These are phyloP conservation scores for Aleadryas rufinucha DNA, from an alignment of 2,113 vertebrate genomes.

Conservation along the genomic window DNA sequence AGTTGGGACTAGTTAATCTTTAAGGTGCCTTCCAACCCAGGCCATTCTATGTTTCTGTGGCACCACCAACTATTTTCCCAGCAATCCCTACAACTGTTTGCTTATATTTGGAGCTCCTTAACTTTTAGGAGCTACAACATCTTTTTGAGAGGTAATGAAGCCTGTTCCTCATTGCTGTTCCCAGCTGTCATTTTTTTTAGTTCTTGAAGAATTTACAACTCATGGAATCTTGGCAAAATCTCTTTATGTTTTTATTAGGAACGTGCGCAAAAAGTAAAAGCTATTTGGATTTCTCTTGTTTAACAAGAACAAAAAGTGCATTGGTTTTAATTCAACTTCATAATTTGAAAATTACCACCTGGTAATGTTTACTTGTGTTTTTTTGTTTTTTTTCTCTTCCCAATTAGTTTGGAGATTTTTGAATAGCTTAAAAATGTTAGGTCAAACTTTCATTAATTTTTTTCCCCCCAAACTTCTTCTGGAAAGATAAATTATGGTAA, in stretches of 20 bases:
- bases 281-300: not conserved
- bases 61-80: not conserved
- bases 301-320: not conserved
- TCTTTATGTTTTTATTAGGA: not conserved
- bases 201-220: not conserved
- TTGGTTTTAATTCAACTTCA: not conserved
- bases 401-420: not conserved
- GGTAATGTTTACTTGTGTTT: not conserved
- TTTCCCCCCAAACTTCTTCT: fast-evolving
- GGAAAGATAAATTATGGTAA: not conserved
- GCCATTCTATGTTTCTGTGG: not conserved
- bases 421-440: fast-evolving
- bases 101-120: not conserved
- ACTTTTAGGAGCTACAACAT: not conserved
- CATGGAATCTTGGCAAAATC: not conserved
- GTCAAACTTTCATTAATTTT: not conserved
- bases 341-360: not conserved
- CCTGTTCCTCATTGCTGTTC: not conserved
- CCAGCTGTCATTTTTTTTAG: not conserved
- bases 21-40: not conserved
- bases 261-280: not conserved
- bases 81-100: not conserved
- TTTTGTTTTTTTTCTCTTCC: not conserved
- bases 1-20: not conserved
- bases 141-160: not conserved